phyloP scores from a whole-genome alignment of 1,140 invertebrate species.

The Bemisia tabaci region DNA sequence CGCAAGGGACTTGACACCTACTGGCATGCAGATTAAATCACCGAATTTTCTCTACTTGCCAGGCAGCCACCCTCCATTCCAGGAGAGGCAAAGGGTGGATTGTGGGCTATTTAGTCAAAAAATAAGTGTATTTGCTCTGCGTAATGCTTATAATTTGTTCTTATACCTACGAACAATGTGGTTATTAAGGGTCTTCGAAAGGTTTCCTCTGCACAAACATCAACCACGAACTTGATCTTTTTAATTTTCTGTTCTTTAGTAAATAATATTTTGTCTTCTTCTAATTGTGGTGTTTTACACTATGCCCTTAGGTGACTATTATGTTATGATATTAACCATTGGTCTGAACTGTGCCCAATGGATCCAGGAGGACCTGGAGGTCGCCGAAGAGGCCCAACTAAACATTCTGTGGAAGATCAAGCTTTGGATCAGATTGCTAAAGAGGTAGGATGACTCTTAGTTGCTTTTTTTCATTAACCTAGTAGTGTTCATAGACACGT shows the following conservation, averaged over 20 bases:
- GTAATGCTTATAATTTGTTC: background rate
- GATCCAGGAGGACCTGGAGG: conserved; percentile 33
- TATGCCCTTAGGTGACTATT: background rate
- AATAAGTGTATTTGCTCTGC: no score
- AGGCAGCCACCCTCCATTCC: no score
- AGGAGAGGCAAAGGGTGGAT: no score
- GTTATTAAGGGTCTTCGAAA: no score
- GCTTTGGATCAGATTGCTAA: conserved; percentile 79
- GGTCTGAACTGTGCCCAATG: conserved; percentile 12
- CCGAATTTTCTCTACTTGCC: no score
- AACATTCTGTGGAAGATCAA: conserved; percentile 66
- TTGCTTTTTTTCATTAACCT: no score
- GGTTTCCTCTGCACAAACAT: no score
- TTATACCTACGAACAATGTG: background rate
- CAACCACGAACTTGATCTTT: no score
- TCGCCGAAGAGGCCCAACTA: conserved; percentile 50
- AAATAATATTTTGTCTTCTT: background rate
- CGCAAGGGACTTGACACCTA: no score
- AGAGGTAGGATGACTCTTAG: conserved; percentile 70
- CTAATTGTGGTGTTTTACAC: background rate
- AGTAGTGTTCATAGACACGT: no score
- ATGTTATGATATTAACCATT: conserved; percentile 2
- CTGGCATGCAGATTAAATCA: no score
- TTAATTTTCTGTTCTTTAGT: background rate
- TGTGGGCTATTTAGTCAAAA: no score